These are phyloP conservation scores for Serinus canaria DNA, from an alignment of 2,113 vertebrate genomes.

Conservation along the genomic window DNA sequence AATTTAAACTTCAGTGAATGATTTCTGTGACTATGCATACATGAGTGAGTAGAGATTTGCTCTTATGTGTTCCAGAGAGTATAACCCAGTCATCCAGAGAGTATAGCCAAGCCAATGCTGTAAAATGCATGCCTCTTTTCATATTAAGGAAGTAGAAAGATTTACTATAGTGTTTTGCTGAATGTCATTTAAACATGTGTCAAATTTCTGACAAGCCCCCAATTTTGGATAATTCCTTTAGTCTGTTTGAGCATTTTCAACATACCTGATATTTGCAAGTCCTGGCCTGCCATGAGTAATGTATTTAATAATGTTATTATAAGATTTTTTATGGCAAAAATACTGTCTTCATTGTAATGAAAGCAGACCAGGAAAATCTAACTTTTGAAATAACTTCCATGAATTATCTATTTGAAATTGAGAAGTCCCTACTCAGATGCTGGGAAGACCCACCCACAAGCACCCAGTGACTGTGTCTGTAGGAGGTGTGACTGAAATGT, in stretches of 20 bases:
- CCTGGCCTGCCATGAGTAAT: neutral
- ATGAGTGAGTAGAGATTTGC: neutral
- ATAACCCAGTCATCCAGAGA: neutral
- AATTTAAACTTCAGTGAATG: neutral
- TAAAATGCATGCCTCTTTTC: neutral
- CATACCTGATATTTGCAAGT: neutral
- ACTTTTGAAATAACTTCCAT: neutral
- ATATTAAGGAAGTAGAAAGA: neutral
- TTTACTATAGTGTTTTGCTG: neutral
- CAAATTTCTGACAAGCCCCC: neutral
- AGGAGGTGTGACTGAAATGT: neutral
- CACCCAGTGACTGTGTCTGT: rapidly evolving
- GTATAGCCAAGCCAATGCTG: neutral
- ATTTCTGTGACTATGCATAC: neutral
- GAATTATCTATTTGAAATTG: neutral
- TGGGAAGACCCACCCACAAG: neutral
- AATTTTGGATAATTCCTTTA: neutral
- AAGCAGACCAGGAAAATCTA: neutral
- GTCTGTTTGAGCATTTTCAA: neutral
- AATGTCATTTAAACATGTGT: neutral
- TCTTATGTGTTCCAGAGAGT: neutral
- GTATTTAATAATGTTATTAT: neutral
- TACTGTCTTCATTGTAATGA: neutral
- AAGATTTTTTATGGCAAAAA: neutral
- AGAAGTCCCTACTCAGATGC: neutral